Evolutionary conservation across 1,140 invertebrate genomes (phyloP).

Genomic region (Cepaea nemoralis): DNA sequence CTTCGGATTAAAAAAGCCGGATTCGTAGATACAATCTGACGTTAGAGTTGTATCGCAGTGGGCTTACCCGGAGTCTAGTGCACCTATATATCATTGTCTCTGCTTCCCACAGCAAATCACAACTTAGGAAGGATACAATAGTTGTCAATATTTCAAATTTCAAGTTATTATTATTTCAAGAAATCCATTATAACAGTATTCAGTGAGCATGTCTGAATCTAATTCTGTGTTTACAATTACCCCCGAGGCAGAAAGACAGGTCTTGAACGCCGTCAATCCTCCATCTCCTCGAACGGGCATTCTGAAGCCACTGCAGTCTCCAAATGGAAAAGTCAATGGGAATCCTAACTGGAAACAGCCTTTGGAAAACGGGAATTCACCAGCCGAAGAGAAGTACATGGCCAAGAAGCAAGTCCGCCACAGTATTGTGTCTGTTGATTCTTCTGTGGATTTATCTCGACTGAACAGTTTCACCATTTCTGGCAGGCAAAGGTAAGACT

Average conservation of each 20-base stretch:
- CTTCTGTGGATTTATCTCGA: background rate
- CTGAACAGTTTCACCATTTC: background rate
- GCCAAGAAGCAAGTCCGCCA: background rate
- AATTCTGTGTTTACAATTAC: background rate
- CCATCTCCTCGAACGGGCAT: background rate
- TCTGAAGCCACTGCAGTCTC: background rate
- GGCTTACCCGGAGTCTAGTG: no score
- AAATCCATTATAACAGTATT: background rate
- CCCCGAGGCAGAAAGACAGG: background rate
- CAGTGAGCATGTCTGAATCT: background rate
- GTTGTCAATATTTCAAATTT: no score
- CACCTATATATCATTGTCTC: no score
- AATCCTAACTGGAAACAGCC: background rate
- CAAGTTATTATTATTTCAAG: no score
- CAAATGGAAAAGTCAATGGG: background rate
- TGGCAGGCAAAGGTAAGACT: background rate
- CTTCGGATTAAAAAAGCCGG: background rate
- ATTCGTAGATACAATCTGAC: no score
- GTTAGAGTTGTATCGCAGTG: background rate
- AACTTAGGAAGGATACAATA: no score
- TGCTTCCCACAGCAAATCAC: no score
- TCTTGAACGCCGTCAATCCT: background rate
- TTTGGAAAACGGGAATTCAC: background rate
- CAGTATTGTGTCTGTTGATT: background rate
- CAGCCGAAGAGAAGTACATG: background rate